phyloP scores from a whole-genome alignment of 2,888 invertebrate species.

The Pogonocherus hispidulus region DNA sequence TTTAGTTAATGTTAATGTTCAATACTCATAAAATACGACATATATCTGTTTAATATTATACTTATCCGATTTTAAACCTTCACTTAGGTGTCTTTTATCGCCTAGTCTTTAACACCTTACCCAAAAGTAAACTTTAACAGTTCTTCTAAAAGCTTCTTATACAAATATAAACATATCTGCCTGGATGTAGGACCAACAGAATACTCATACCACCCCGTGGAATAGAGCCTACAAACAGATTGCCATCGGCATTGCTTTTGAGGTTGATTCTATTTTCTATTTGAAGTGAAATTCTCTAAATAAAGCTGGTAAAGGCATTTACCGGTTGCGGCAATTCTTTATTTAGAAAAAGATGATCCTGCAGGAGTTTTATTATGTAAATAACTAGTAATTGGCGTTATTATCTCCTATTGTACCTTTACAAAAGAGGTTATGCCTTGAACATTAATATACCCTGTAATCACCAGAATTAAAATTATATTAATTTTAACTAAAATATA shows the following conservation, averaged over 20 bases:
- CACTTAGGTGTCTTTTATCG: conserved; percentile 47
- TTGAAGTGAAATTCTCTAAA: neutral
- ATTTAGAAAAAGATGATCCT: no score
- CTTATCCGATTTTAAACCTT: conserved; percentile 28
- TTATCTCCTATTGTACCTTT: no score
- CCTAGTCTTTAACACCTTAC: conserved; percentile 48
- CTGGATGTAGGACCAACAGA: conserved; percentile 27
- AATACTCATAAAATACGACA: neutral
- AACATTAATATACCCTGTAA: no score
- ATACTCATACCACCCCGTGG: conserved; percentile 26
- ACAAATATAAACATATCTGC: conserved; percentile 47
- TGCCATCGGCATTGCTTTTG: conserved; percentile 17
- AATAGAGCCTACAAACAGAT: conserved; percentile 19
- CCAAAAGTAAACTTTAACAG: conserved; percentile 48
- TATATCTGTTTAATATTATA: conserved; percentile 3
- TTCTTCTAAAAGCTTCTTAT: conserved; percentile 43
- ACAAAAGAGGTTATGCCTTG: no score
- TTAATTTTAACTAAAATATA: no score
- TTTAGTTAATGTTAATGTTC: no score
- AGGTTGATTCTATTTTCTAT: conserved; percentile 6
- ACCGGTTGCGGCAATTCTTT: neutral
- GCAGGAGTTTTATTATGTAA: no score
- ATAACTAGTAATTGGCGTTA: no score
- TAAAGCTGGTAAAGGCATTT: neutral
- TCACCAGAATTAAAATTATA: no score